Percentiles rank a stretch among this genome's conserved stretches.
These are phyloP conservation scores for Pipra filicauda DNA, from an alignment of 2,113 vertebrate species.

Conservation along the genomic window DNA sequence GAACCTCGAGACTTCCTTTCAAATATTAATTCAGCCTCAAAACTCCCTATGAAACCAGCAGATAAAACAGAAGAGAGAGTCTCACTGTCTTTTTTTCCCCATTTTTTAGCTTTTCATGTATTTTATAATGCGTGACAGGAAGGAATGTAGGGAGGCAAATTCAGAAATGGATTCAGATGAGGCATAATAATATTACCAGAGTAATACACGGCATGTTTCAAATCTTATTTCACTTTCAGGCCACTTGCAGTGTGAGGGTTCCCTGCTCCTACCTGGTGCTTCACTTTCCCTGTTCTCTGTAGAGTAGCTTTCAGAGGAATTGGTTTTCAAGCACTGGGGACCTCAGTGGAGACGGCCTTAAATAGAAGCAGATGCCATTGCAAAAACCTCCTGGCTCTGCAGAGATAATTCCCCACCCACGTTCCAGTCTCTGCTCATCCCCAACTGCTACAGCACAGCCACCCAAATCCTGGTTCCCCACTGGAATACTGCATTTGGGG, in stretches of 20 bases:
- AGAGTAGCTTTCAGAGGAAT: background rate
- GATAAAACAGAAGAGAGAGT: background rate
- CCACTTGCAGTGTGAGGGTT: background rate
- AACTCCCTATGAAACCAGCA: background rate
- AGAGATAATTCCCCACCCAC: background rate
- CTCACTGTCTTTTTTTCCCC: background rate
- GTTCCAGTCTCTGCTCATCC: background rate
- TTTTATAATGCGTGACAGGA: background rate
- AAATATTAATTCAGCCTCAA: slow-evolving; percentile 12
- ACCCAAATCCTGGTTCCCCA: background rate
- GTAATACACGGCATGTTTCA: fast-evolving
- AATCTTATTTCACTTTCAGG: background rate
- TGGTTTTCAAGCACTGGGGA: background rate
- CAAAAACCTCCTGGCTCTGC: background rate
- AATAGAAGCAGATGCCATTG: slow-evolving; percentile 14
- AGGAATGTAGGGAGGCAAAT: background rate
- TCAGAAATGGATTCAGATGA: background rate
- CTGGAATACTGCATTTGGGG: background rate
- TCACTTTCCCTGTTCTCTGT: background rate
- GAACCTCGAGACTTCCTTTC: background rate
- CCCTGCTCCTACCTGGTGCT: background rate
- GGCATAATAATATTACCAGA: background rate
- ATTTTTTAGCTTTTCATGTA: slow-evolving; percentile 5
- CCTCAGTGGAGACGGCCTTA: background rate
- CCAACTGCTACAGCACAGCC: background rate